A percentile compares a stretch with the other conserved stretches of the same genome.
Conservation (phyloP, 1,140 invertebrate genomes). For the Drosophila bocqueti region DNA sequence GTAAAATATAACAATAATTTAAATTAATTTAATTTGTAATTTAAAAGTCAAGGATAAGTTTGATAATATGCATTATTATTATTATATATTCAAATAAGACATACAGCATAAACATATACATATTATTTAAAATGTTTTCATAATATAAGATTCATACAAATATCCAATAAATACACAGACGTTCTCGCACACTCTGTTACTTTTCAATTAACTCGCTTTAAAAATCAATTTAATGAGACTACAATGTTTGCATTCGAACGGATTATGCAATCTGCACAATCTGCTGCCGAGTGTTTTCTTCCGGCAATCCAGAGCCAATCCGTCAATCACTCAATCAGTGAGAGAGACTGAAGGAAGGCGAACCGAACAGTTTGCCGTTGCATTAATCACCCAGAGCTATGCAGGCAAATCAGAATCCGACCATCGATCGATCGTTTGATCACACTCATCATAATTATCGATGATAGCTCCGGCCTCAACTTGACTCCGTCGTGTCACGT, state of each 20-base stretch:
- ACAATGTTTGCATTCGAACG: slow-evolving; percentile 39
- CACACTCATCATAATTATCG: slow-evolving; percentile 50
- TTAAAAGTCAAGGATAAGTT: too few relatives aligned
- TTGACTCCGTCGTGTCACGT: slow-evolving; percentile 40
- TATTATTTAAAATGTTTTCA: not conserved
- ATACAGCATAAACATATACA: not conserved
- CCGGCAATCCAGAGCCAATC: slow-evolving; percentile 71
- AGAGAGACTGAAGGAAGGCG: slow-evolving; percentile 17
- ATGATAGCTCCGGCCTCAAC: slow-evolving; percentile 31
- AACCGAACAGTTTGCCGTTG: slow-evolving; percentile 62
- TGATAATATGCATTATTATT: too few relatives aligned
- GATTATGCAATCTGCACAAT: slow-evolving; percentile 55
- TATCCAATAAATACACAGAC: not conserved
- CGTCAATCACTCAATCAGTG: slow-evolving; percentile 44
- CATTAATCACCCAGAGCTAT: slow-evolving; percentile 51
- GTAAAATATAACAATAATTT: too few relatives aligned
- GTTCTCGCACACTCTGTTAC: not conserved
- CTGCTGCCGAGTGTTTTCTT: slow-evolving; percentile 31
- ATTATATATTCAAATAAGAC: too few relatives aligned
- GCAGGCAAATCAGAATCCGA: slow-evolving; percentile 44
- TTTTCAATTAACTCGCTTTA: slow-evolving; percentile 21
- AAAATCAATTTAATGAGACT: slow-evolving; percentile 6
- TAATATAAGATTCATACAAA: not conserved
- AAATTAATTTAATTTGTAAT: too few relatives aligned
- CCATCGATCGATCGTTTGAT: slow-evolving; percentile 17